A percentile compares a stretch with the other conserved stretches of the same genome.
Evolutionary conservation across 1,140 invertebrate species (phyloP).

Genomic region (Microplitis mediator): DNA sequence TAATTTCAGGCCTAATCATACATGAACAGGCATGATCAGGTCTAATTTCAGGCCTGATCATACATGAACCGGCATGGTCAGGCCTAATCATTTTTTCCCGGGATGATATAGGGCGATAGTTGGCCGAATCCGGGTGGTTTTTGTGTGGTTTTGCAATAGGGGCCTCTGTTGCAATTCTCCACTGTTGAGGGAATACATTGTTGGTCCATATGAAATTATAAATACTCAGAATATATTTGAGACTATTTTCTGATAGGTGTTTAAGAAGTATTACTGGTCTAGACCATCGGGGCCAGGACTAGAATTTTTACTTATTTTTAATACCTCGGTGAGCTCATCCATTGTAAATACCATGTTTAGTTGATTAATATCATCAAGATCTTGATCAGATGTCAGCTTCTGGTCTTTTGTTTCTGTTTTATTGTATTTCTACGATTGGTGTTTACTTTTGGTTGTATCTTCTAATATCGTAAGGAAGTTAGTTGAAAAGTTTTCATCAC

Average conservation of each 20-base stretch:
- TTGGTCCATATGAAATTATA: constrained; percentile 41
- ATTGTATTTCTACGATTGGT: neutral
- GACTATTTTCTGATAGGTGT: constrained; percentile 30
- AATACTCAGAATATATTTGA: constrained; percentile 31
- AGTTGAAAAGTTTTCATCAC: neutral
- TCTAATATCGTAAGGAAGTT: too few relatives aligned
- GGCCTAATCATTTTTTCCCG: too few relatives aligned
- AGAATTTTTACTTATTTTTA: constrained; percentile 19
- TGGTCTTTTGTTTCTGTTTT: neutral
- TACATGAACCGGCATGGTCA: too few relatives aligned
- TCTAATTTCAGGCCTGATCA: too few relatives aligned
- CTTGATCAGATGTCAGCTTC: too few relatives aligned
- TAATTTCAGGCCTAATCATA: too few relatives aligned
- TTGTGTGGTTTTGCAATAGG: constrained; percentile 47
- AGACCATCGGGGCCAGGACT: constrained; percentile 34
- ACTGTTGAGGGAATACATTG: constrained; percentile 38
- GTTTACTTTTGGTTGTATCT: too few relatives aligned
- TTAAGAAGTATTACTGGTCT: constrained; percentile 36
- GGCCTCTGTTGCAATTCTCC: constrained; percentile 43
- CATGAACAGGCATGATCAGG: too few relatives aligned
- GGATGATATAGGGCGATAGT: constrained; percentile 48
- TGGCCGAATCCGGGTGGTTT: constrained; percentile 28
- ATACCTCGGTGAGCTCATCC: neutral
- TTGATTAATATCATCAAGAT: too few relatives aligned
- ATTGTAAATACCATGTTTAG: neutral